Conservation (phyloP, 2,113 vertebrate genomes). For the Burhinus oedicnemus region DNA sequence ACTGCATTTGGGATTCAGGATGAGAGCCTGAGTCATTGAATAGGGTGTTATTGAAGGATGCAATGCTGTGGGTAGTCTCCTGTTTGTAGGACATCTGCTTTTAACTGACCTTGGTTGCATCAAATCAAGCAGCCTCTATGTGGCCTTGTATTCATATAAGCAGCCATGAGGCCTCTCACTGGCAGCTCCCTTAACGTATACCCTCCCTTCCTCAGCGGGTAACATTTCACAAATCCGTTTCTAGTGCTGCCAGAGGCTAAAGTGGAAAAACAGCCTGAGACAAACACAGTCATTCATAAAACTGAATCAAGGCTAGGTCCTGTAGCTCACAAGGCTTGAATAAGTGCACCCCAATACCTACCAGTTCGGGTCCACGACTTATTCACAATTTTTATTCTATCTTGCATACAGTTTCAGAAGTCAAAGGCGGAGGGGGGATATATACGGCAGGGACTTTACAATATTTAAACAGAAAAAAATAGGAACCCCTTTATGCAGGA, state of each 20-base stretch:
- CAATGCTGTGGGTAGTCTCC: neutral
- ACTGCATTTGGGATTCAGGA: neutral
- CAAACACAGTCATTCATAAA: neutral
- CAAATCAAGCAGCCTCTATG: neutral
- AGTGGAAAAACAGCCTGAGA: neutral
- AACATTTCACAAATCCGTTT: neutral
- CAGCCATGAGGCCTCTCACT: neutral
- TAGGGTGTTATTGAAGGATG: neutral
- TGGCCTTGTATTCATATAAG: neutral
- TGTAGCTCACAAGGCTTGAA: neutral
- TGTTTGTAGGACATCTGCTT: neutral
- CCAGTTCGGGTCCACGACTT: neutral
- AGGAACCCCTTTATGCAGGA: neutral
- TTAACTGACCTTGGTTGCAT: neutral
- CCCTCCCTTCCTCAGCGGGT: neutral
- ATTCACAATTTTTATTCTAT: neutral
- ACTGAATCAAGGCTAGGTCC: neutral
- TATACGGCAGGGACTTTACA: neutral
- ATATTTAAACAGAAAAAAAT: neutral
- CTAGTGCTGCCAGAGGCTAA: neutral
- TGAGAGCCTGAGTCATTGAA: neutral
- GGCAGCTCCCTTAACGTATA: neutral
- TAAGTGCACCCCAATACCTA: neutral
- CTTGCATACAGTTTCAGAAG: neutral
- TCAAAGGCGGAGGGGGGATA: fast-evolving